These are phyloP conservation scores for Eupeodes latifasciatus DNA, from an alignment of 2,888 invertebrate species.

Conservation along the genomic window DNA sequence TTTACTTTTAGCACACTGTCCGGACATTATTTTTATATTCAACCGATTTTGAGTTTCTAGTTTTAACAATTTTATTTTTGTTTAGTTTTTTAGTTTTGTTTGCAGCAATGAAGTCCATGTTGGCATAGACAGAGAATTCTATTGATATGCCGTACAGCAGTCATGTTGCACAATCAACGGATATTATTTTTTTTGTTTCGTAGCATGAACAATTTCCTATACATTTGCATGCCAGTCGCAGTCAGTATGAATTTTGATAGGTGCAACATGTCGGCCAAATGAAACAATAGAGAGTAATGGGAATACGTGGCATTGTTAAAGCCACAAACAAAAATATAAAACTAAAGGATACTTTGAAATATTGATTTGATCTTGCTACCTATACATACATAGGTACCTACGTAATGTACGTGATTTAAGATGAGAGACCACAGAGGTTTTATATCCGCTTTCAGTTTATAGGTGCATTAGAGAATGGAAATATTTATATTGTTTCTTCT, in stretches of 20 bases:
- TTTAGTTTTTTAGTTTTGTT: background rate
- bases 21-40: slow-evolving; percentile 42
- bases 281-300: slow-evolving; percentile 66
- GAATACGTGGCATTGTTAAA: slow-evolving; percentile 60
- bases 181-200: background rate
- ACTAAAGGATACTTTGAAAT: slow-evolving; percentile 33
- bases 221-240: slow-evolving; percentile 60
- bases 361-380: slow-evolving; percentile 55
- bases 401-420: background rate
- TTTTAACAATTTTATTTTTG: slow-evolving; percentile 22
- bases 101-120: slow-evolving; percentile 7
- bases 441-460: too few relatives aligned
- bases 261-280: slow-evolving; percentile 66
- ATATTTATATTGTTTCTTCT: too few relatives aligned
- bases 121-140: slow-evolving; percentile 32
- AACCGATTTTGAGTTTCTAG: slow-evolving; percentile 29
- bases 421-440: background rate
- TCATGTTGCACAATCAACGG: slow-evolving; percentile 60
- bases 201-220: slow-evolving; percentile 45
- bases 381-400: too few relatives aligned
- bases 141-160: slow-evolving; percentile 8
- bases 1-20: slow-evolving; percentile 58
- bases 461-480: too few relatives aligned
- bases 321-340: slow-evolving; percentile 5
- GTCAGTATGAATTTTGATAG: slow-evolving; percentile 50